phyloP scores from a whole-genome alignment of 1,140 invertebrate genomes.

The Drosophila elegans region DNA sequence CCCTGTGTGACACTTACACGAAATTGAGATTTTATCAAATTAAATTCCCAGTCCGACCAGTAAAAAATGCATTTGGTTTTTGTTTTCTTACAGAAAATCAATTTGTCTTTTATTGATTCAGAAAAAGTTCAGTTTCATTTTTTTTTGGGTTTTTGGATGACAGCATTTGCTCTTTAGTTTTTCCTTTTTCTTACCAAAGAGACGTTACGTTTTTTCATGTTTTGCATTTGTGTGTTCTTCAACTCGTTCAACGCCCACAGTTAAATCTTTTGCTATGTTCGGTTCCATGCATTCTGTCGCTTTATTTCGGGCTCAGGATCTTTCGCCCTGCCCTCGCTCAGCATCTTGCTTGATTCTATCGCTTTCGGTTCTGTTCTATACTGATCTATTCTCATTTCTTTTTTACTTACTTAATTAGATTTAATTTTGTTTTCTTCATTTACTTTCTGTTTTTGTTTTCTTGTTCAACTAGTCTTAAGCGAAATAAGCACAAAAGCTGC shows the following conservation, averaged over 20 bases:
- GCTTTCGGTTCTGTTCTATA: conserved; percentile 32
- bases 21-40: background rate
- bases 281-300: conserved; percentile 44
- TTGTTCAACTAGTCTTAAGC: conserved; percentile 84
- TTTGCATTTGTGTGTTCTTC: conserved; percentile 43
- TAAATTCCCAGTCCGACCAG: background rate
- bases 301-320: conserved; percentile 12
- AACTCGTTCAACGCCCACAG: conserved; percentile 38
- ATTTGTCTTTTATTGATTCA: conserved; percentile 84
- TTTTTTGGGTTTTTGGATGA: conserved; percentile 72
- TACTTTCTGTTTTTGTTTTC: conserved; percentile 48
- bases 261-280: conserved; percentile 74
- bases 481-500: conserved; percentile 84
- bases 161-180: conserved; percentile 72
- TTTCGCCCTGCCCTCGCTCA: conserved; percentile 30
- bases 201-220: conserved; percentile 54
- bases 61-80: conserved; percentile 44
- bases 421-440: conserved; percentile 59
- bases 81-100: conserved; percentile 85
- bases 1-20: background rate
- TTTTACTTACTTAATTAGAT: conserved; percentile 67
- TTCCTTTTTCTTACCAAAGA: conserved; percentile 62
- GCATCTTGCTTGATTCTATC: conserved; percentile 38
- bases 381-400: conserved; percentile 52
- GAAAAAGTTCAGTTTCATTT: conserved; percentile 81